These are phyloP conservation scores for Papilio helenus DNA, from an alignment of 1,140 invertebrate species.

Conservation along the genomic window DNA sequence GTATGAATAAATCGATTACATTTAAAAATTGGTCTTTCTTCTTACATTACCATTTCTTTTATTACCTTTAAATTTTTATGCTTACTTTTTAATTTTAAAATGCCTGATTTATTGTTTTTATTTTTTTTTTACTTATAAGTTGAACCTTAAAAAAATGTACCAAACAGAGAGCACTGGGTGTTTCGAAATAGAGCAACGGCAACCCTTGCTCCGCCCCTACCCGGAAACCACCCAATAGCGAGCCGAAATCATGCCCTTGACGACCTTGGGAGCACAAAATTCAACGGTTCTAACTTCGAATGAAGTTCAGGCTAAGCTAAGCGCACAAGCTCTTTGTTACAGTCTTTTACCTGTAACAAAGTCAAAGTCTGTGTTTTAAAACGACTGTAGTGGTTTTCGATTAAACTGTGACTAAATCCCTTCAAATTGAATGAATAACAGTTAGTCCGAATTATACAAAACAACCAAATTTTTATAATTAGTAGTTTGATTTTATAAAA, in stretches of 20 bases:
- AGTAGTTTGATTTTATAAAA: too few species aligned
- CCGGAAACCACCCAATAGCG: conserved; percentile 54
- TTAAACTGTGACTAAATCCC: too few species aligned
- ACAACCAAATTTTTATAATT: too few species aligned
- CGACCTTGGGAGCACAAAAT: conserved; percentile 46
- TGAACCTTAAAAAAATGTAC: neutral
- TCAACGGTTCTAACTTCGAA: conserved; percentile 38
- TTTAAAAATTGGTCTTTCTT: conserved; percentile 38
- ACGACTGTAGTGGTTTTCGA: too few species aligned
- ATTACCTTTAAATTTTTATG: conserved; percentile 28
- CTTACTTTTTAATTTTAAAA: neutral
- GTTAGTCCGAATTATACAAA: too few species aligned
- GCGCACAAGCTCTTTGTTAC: conserved; percentile 29
- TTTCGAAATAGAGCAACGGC: conserved; percentile 29
- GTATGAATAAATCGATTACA: conserved; percentile 36
- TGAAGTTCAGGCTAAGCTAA: conserved; percentile 38
- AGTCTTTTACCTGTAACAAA: neutral
- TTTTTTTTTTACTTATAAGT: neutral
- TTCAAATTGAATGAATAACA: too few species aligned
- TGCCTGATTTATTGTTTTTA: neutral
- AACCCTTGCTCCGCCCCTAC: conserved; percentile 57
- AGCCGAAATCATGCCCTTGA: conserved; percentile 51
- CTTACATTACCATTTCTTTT: conserved; percentile 11
- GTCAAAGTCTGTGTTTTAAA: too few species aligned
- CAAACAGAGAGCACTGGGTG: conserved; percentile 45